A percentile compares a stretch with the other conserved stretches of the same genome.
These are phyloP conservation scores for Gastrophryne carolinensis DNA, from an alignment of 2,797 vertebrate species.

Conservation along the genomic window DNA sequence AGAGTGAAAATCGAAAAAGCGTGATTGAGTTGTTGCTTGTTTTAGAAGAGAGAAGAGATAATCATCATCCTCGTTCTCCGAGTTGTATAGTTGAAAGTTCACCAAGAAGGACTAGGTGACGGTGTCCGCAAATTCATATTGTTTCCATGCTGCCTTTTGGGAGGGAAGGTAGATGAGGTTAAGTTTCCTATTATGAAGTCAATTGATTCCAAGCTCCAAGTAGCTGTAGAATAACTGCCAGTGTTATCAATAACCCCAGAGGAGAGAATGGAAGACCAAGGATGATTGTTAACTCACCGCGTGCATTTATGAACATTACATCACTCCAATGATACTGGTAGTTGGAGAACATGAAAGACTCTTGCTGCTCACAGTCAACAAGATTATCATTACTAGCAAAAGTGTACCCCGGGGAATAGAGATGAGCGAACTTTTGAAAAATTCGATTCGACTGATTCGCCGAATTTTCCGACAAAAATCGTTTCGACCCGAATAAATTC, in stretches of 20 bases:
- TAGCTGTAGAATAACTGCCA: not conserved
- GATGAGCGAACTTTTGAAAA: too few relatives aligned
- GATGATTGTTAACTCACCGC: not conserved
- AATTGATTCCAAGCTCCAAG: constrained; percentile 20
- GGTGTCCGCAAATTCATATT: not conserved
- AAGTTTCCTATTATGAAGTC: constrained; percentile 18
- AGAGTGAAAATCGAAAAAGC: constrained; percentile 42
- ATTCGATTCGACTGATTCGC: too few relatives aligned
- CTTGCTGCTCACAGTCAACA: too few relatives aligned
- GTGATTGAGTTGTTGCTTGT: constrained; percentile 41
- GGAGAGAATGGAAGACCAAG: not conserved
- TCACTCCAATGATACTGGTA: not conserved
- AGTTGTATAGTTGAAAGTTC: constrained; percentile 11
- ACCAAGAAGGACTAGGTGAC: not conserved
- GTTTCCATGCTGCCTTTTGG: not conserved
- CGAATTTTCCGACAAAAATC: too few relatives aligned
- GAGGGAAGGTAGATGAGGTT: not conserved
- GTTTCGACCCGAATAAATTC: too few relatives aligned
- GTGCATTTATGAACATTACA: not conserved
- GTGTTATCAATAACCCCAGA: constrained; percentile 13
- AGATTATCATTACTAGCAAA: too few relatives aligned
- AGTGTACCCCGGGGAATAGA: too few relatives aligned
- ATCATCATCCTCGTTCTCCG: not conserved
- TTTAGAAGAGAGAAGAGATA: constrained; percentile 38
- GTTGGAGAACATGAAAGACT: not conserved